Evolutionary conservation across 2,113 vertebrate species (phyloP).

Genomic region (Bolborhynchus lineola): DNA sequence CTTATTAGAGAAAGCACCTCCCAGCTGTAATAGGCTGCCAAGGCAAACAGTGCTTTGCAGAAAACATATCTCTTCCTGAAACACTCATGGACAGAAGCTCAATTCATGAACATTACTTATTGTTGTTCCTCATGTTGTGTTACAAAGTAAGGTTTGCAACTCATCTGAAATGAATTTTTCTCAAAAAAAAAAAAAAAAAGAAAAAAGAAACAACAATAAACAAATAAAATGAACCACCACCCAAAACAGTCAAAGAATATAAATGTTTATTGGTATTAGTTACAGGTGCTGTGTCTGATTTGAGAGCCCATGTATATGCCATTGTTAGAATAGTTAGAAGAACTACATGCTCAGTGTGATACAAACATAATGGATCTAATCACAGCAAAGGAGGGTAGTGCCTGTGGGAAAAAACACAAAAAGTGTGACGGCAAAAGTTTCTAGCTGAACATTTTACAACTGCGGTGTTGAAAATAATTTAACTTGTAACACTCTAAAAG

Average conservation of each 20-base stretch:
- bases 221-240: rapidly evolving
- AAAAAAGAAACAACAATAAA: not conserved
- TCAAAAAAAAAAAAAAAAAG: not conserved
- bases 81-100: not conserved
- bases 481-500: not conserved
- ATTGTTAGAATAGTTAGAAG: not conserved
- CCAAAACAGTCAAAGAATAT: not conserved
- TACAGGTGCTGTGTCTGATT: not conserved
- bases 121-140: not conserved
- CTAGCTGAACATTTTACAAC: not conserved
- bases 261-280: not conserved
- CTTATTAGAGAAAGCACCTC: not conserved
- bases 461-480: not conserved
- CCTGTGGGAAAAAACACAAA: rapidly evolving
- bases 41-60: not conserved
- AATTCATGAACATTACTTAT: not conserved
- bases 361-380: not conserved
- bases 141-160: not conserved
- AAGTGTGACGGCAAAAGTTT: not conserved
- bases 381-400: not conserved
- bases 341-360: not conserved
- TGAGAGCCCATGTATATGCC: not conserved
- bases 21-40: not conserved
- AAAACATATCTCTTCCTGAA: not conserved
- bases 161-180: not conserved